Evolutionary conservation across 2,888 invertebrate species (phyloP).

Genomic region (Caenorhabditis sp.): DNA sequence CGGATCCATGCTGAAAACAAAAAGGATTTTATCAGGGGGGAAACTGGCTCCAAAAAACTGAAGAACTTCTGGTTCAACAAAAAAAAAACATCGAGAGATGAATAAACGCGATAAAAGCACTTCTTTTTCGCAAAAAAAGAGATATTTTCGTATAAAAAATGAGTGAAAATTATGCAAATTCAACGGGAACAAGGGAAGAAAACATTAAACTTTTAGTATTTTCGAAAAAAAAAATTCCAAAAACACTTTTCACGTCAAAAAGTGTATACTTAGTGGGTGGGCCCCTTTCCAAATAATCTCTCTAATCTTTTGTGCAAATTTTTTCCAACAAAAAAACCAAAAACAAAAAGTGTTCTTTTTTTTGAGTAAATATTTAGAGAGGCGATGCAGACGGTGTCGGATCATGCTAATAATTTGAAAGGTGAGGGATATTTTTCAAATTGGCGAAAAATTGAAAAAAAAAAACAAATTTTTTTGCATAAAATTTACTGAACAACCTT

Average conservation of each 20-base stretch:
- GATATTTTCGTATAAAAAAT: not conserved
- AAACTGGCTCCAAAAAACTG: too few species aligned
- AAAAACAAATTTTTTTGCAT: too few species aligned
- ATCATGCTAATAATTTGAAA: slow-evolving; percentile 93
- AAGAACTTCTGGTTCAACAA: too few species aligned
- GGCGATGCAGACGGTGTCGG: slow-evolving; percentile 96
- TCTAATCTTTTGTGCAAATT: not conserved
- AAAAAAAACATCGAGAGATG: too few species aligned
- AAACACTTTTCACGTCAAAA: too few species aligned
- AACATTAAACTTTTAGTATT: not conserved
- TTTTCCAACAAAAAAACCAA: not conserved
- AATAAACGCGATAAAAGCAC: not conserved
- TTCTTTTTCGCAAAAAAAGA: too few species aligned
- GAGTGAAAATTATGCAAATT: slow-evolving; percentile 4
- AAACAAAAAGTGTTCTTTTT: not conserved
- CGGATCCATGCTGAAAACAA: slow-evolving; percentile 53
- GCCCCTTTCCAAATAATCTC: not conserved
- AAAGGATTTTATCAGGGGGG: too few species aligned
- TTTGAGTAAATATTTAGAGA: too few species aligned
- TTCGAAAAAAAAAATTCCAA: too few species aligned
- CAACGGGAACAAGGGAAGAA: not conserved
- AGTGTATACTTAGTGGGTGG: not conserved
- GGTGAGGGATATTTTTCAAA: slow-evolving; percentile 76
- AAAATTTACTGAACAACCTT: too few species aligned
- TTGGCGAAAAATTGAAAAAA: too few species aligned